Evolutionary conservation across 2,888 invertebrate species (phyloP), one percentile per base, ranked within the genome.

Genomic region (Aleiodes alternator): DNA sequence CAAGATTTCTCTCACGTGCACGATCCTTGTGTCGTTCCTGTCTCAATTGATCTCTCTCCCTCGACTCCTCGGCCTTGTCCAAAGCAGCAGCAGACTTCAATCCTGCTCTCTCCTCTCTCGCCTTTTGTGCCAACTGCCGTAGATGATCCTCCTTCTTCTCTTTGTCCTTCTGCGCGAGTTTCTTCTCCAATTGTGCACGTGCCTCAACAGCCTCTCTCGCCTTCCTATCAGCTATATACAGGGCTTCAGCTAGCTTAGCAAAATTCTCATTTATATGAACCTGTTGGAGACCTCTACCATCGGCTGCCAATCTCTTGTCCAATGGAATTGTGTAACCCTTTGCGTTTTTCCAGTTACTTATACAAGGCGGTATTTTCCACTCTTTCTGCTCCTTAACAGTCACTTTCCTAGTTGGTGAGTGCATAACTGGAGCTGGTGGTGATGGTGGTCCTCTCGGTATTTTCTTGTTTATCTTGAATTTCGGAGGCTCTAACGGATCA

Each of bases 311-410:
- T 78, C 99, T 94, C 90, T 99, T 99, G 90, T 99, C 99, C 81
- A 99, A 90, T 0, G 99, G 99, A 82, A 99, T 98, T 0, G 99
- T 99, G 91, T 98, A 98, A 84, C 96, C 96, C 93, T 98, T 98
- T 4, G 98, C 97, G 90, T 99, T 99, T 91, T 99, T 99, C 99
- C 99, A 99, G 88, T 99, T 99, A 0, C 97, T 97, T 80, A 99
- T 98, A 85, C 99, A 99, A 0, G 99, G 99, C 7, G 99, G 99
- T 81, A 96, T 96, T 90, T 99, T 99, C 99, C 99, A 99, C 89
- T 99, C 99, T 78, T 98, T 95, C 88, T 99, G 99, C 88, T 99
- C 99, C 87, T 99, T 98, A 0, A 98, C 98, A 3, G 99, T 98
- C 0, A 98, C 98, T 88, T 99, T 95, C 72, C 99, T 92, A 0